Evolutionary conservation across 2,113 vertebrate species (phyloP), one percentile per base, ranked within the genome.

Genomic region (Aythya baeri): DNA sequence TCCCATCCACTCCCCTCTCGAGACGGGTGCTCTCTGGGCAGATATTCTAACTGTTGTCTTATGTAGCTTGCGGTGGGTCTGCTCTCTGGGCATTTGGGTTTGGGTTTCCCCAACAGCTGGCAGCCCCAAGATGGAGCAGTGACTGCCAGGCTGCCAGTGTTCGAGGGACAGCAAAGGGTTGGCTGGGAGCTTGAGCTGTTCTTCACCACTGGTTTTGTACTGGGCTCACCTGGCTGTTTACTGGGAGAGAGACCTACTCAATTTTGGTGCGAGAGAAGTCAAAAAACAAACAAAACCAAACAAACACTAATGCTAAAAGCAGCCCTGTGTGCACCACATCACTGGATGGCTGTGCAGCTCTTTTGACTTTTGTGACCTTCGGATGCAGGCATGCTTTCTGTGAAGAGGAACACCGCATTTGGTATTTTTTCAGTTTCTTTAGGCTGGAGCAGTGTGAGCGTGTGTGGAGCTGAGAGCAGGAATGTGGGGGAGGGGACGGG

Each of bases 351-450:
- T 9, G 55, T 0, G 0, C 22, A 21, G 67, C 32, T 5, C 6
- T 57, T 0, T 4, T 2, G 2, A 9, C 1, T 2, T 7, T 32
- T 1, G 0, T 1, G 17, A 5, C 44, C 26, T 7, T 0, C 8
- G 50, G 44, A 12, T n/a, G 12, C 0, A 0, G 0, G 0, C 21
- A 66, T 34, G 43, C 31, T 27, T 15, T 13, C 52, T 54, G 14
- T 13, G 74, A 44, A 41, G 20, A 66, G 63, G 50, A 32, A 23
- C 0, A 8, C 38, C 26, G 17, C 68, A 17, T 4, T 17, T 67
- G 34, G 94, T 15, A 38, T 75, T 32, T 74, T 7, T 76, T 82
- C 75, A 2, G 0, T 18, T 57, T 14, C 63, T 58, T 22, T 7
- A 13, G 70, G 57, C 65, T 54, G 55, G 71, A 70, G 63, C 62